Percentiles rank a stretch among this genome's conserved stretches.
phyloP scores from a whole-genome alignment of 2,888 invertebrate genomes.

The Ochropleura plecta region DNA sequence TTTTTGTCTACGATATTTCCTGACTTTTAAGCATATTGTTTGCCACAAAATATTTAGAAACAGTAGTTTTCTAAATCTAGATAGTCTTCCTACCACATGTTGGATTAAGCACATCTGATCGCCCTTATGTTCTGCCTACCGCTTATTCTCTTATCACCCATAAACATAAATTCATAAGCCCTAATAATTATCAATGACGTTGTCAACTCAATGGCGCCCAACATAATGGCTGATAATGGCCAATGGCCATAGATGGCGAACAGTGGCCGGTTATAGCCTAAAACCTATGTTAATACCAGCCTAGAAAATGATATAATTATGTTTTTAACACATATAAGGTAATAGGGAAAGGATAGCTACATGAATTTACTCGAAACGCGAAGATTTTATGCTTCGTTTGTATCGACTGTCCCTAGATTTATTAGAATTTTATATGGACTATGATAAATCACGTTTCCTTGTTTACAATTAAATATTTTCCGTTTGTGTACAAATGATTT shows the following conservation, averaged over 20 bases:
- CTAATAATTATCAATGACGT: slow-evolving; percentile 24
- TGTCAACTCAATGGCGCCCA: slow-evolving; percentile 37
- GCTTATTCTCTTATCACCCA: no score
- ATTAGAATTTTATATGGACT: slow-evolving; percentile 16
- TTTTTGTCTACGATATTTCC: not conserved
- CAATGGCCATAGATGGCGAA: slow-evolving; percentile 50
- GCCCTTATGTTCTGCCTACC: not conserved
- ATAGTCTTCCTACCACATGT: not conserved
- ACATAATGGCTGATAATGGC: slow-evolving; percentile 52
- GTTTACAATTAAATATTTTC: not conserved
- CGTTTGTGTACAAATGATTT: not conserved
- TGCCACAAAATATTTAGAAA: not conserved
- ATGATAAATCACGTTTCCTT: slow-evolving; percentile 15
- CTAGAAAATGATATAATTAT: slow-evolving; percentile 55
- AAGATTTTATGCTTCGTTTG: slow-evolving; percentile 24
- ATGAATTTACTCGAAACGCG: slow-evolving; percentile 43
- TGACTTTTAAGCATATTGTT: not conserved
- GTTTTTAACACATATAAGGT: slow-evolving; percentile 49
- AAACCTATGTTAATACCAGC: slow-evolving; percentile 61
- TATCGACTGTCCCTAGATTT: not conserved
- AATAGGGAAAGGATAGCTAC: slow-evolving; percentile 50
- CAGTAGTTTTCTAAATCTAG: not conserved
- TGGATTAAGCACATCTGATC: not conserved
- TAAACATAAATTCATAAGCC: not conserved
- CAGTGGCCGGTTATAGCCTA: slow-evolving; percentile 52